These are phyloP conservation scores for Phenganax subtilis DNA, from an alignment of 92 coral and sea anemone genomes.

Conservation along the genomic window DNA sequence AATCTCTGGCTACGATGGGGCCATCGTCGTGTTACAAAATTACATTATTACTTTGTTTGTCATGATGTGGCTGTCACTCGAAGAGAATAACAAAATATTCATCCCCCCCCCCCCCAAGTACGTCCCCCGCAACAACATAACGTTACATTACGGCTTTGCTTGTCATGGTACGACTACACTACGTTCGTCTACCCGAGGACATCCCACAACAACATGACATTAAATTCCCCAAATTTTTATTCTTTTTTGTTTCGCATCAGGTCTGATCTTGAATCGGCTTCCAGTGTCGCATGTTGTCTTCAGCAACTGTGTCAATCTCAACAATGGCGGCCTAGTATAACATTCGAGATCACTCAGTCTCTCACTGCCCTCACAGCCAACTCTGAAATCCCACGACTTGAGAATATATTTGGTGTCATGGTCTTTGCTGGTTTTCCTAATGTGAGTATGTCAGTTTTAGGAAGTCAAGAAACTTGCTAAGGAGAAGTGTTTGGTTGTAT, in stretches of 20 bases:
- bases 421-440: constrained; percentile 98
- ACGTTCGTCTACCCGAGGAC: no score
- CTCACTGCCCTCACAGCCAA: constrained; percentile 61
- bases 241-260: constrained; percentile 38
- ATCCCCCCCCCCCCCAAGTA: no score
- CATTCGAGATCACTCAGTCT: constrained; percentile 73
- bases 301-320: constrained; percentile 72
- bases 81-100: no score
- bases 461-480: not conserved
- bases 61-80: no score
- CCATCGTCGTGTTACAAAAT: no score
- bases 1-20: no score
- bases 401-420: constrained; percentile 80
- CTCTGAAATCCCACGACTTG: constrained; percentile 60
- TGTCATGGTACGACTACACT: no score
- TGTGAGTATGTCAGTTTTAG: constrained; percentile 55
- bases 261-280: constrained; percentile 85
- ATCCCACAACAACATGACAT: no score
- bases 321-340: constrained; percentile 87
- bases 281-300: constrained; percentile 87
- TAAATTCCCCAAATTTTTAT: not conserved
- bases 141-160: no score
- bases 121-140: no score
- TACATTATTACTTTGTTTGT: no score
- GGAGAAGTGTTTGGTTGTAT: no score